Evolutionary conservation across 92 coral and sea anemone species (phyloP).

Genomic region (Zoanthus solanderi): DNA sequence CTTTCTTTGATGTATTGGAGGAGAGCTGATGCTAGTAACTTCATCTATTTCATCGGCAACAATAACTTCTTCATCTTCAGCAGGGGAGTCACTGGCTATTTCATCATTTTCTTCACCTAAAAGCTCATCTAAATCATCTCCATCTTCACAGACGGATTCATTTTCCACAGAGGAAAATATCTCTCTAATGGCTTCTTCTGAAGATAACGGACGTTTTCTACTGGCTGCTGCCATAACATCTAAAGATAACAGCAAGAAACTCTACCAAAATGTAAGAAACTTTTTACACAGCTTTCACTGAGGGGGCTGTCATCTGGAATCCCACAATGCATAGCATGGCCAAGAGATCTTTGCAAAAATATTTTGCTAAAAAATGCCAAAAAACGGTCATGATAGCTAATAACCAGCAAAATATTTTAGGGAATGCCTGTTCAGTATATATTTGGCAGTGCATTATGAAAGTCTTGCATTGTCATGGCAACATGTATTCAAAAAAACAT

Average conservation of each 20-base stretch:
- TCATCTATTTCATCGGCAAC: neutral
- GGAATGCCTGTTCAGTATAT: slow-evolving; percentile 12
- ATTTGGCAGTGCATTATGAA: neutral
- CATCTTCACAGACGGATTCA: neutral
- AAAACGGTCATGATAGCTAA: slow-evolving; percentile 13
- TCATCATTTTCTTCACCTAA: neutral
- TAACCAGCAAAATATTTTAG: slow-evolving; percentile 8
- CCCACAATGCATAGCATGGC: slow-evolving; percentile 7
- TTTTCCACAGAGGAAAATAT: slow-evolving; percentile 1
- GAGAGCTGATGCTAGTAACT: neutral
- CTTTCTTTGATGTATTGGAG: neutral
- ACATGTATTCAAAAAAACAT: neutral
- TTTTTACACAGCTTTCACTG: slow-evolving; percentile 5
- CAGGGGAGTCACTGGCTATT: slow-evolving; percentile 7
- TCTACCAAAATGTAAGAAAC: neutral
- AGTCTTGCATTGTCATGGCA: neutral
- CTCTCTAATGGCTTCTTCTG: slow-evolving; percentile 26
- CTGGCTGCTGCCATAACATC: neutral
- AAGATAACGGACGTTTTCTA: neutral
- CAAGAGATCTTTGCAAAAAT: slow-evolving; percentile 17
- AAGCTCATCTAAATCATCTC: neutral
- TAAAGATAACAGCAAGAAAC: neutral
- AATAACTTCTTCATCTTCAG: neutral
- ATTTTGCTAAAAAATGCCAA: slow-evolving; percentile 3
- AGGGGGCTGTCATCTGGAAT: slow-evolving; percentile 1